Conservation (phyloP, 2,888 invertebrate species). For the Hydriomena furcata region DNA sequence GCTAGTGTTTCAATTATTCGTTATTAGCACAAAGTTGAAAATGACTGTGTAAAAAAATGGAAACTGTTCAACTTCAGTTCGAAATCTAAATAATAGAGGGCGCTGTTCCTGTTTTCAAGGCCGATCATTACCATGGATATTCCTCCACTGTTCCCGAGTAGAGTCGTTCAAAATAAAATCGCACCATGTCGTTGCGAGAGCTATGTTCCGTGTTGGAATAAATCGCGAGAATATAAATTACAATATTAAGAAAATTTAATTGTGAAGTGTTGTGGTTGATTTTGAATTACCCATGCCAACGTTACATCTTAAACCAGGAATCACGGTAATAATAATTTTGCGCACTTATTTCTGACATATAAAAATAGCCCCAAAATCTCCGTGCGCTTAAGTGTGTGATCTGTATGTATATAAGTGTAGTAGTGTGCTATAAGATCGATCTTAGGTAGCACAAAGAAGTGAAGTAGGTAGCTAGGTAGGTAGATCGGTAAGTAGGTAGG, state of each 20-base stretch:
- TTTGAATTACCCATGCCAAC: slow-evolving; percentile 69
- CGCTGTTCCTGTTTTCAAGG: slow-evolving; percentile 37
- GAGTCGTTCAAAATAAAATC: slow-evolving; percentile 69
- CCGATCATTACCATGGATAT: slow-evolving; percentile 61
- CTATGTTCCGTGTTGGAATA: slow-evolving; percentile 68
- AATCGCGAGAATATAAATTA: slow-evolving; percentile 43
- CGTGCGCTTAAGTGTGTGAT: background rate
- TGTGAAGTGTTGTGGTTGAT: slow-evolving; percentile 64
- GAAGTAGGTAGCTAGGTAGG: no score
- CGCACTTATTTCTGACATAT: slow-evolving; percentile 7
- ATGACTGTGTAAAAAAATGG: no score
- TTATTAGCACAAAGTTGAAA: no score
- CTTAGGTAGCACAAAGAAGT: background rate
- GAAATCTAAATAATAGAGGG: slow-evolving; percentile 42
- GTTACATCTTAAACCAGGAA: slow-evolving; percentile 77
- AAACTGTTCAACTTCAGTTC: slow-evolving; percentile 20
- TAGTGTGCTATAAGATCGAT: slow-evolving; percentile 21
- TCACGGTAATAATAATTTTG: slow-evolving; percentile 62
- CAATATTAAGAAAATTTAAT: slow-evolving; percentile 25
- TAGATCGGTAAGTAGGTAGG: background rate
- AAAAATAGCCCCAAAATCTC: slow-evolving; percentile 18
- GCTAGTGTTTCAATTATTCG: no score
- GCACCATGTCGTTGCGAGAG: slow-evolving; percentile 64
- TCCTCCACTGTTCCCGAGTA: slow-evolving; percentile 24
- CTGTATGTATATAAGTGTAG: slow-evolving; percentile 14